Evolutionary conservation across 30 jellyfish, hydroid and myxozoan species (phyloP).

Genomic region (Sanderia malayensis): DNA sequence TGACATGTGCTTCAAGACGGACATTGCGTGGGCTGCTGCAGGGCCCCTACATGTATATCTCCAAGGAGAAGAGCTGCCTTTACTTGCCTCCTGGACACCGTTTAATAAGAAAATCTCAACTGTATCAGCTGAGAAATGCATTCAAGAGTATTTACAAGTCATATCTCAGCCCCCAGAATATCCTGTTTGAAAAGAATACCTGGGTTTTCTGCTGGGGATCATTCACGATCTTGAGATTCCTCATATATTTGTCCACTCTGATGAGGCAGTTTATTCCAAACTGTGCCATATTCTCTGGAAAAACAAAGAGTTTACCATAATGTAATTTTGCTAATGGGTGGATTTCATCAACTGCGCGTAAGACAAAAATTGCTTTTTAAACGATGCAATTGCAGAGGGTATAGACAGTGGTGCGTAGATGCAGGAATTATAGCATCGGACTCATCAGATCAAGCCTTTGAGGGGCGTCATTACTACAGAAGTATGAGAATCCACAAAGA

Average conservation of each 20-base stretch:
- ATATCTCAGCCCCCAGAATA: conserved; percentile 43
- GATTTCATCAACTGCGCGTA: conserved; percentile 56
- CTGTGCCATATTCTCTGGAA: conserved; percentile 7
- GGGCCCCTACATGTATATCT: conserved; percentile 6
- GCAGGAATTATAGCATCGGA: conserved; percentile 27
- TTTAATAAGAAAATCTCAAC: conserved; percentile 3
- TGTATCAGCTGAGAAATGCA: not conserved
- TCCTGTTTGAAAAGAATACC: conserved; percentile 29
- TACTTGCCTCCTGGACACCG: conserved; percentile 50
- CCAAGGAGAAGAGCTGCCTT: conserved; percentile 15
- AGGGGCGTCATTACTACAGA: conserved; percentile 35
- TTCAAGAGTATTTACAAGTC: conserved; percentile 52
- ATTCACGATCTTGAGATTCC: conserved; percentile 8
- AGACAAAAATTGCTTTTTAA: conserved; percentile 24
- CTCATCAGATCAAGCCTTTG: conserved; percentile 33
- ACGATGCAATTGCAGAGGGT: conserved; percentile 42
- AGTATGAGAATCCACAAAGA: conserved; percentile 39
- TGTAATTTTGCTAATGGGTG: conserved; percentile 36
- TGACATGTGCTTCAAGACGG: conserved; percentile 16
- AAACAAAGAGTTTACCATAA: not conserved
- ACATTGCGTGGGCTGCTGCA: conserved; percentile 52
- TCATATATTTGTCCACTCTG: conserved; percentile 48
- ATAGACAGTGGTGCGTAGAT: conserved; percentile 49
- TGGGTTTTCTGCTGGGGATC: conserved; percentile 18
- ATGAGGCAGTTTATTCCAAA: conserved; percentile 52